Base-by-base conservation (phyloP, 1,140 invertebrate species). In the Adelges cooleyi region DNA sequence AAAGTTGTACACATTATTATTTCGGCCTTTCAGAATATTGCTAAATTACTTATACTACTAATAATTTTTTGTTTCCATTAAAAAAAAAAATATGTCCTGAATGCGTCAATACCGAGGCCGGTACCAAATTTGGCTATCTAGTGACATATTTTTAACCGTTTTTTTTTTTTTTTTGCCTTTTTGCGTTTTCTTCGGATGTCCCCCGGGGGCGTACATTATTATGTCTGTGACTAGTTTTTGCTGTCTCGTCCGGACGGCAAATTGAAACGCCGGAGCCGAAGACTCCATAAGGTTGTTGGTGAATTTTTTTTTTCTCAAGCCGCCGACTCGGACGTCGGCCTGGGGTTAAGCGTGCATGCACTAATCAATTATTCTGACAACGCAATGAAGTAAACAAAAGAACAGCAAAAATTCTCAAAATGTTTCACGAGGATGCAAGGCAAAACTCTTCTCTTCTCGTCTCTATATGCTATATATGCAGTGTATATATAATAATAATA, bases 181-280 rank as follows among this genome's bases (percentile, higher is more conserved):
- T 49, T 15, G 6, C 40, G 8, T 8, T 44, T 18, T 18, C 13
- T 5, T 5, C n/a, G n/a, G n/a, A n/a, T n/a, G n/a, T n/a, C n/a
- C n/a, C n/a, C n/a, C n/a, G n/a, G n/a, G n/a, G n/a, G n/a, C n/a
- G n/a, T n/a, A n/a, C n/a, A n/a, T n/a, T n/a, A n/a, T n/a, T 33
- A 33, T 33, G 29, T 33, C 29, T 23, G 36, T 5, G 38, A 59
- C 54, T 54, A 54, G 54, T 59, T 59, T 56, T 42, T 56, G 38
- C 22, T 33, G 29, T 33, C 11, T 25, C 15, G 38, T 6, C 17
- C 54, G 20, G 38, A 48, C 56, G 11, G 29, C 29, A 62, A 62
- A 62, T 62, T 62, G 56, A 62, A 62, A 62, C 42, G 56, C 56
- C 29, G 11, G 56, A 62, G 56, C 17, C 40, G 8, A 62, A 48